phyloP scores from a whole-genome alignment of 1,140 invertebrate genomes.

The Heliconius himera region DNA sequence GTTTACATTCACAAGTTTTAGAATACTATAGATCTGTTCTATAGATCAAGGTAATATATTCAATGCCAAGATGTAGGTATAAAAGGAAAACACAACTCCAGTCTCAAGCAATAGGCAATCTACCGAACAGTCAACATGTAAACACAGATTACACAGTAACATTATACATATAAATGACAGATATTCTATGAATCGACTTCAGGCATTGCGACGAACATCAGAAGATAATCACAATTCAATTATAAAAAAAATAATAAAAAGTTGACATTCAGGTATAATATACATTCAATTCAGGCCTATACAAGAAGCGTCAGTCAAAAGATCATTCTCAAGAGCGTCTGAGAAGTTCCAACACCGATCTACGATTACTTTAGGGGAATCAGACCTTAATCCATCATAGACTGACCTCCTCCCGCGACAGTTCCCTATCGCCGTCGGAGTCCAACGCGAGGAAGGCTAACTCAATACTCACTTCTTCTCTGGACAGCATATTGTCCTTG shows the following conservation, averaged over 20 bases:
- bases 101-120: neutral
- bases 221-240: neutral
- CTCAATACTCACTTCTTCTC: slow-evolving; percentile 92
- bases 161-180: neutral
- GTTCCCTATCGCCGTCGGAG: slow-evolving; percentile 62
- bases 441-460: slow-evolving; percentile 76
- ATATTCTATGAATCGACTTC: neutral
- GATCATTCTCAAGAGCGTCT: slow-evolving; percentile 6
- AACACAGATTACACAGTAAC: neutral
- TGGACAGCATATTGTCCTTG: slow-evolving; percentile 93
- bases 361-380: neutral
- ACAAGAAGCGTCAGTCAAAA: slow-evolving; percentile 11
- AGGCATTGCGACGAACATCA: neutral
- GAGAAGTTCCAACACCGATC: slow-evolving; percentile 13
- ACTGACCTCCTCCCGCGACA: slow-evolving; percentile 78
- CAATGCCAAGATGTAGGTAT: neutral
- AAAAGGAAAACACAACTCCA: neutral
- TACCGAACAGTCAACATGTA: neutral
- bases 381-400: slow-evolving; percentile 44
- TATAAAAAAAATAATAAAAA: neutral
- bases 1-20: slow-evolving; percentile 1
- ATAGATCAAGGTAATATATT: neutral
- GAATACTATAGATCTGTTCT: neutral
- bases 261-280: neutral
- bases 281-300: slow-evolving; percentile 2